Evolutionary conservation across 30 jellyfish, hydroid and myxozoan genomes (phyloP), one percentile per base, ranked within the genome.

Genomic region (Aurelia coerulea): DNA sequence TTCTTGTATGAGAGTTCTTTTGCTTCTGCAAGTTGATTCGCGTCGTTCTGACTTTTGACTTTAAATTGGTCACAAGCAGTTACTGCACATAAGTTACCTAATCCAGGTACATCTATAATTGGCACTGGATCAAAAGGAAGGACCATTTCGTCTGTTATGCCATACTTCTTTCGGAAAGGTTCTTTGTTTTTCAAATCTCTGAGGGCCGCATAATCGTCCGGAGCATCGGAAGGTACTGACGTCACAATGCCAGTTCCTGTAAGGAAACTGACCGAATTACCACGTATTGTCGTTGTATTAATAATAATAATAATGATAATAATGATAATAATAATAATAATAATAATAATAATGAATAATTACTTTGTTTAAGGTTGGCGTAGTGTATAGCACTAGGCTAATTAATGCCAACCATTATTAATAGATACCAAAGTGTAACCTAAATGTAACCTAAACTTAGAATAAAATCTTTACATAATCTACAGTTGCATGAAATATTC

Each of bases 221-320:
- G 99, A 50, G 99, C 96, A 58, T 96, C 99, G 0, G 99, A 96
- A 10, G 99, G 99, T 15, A 96, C 99, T 39, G 98, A 90, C n/a
- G 98, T 96, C 37, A 96, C 99, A 53, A 96, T 77, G 0, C 99
- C 99, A 96, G 99, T 96, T 67, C 99, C 99, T 94, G 59, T 7
- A 42, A 65, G 74, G 34, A 46, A 13, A 31, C 68, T 31, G 23
- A 80, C 0, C 18, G 15, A 9, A n/a, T 16, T 11, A 66, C 1
- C 18, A 12, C 23, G 19, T 8, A 46, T 9, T 46, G 15, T 46
- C 15, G 29, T 46, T 46, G 14, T 14, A 6, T 1, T 46, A 46
- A 37, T 37, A 23, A 23, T 23, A 23, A 23, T 23, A 23, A 23
- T 23, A n/a, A n/a, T n/a, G n/a, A n/a, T n/a, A n/a, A n/a, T n/a